Evolutionary conservation across 2,113 vertebrate species (phyloP).

Genomic region (Symphodus melops): DNA sequence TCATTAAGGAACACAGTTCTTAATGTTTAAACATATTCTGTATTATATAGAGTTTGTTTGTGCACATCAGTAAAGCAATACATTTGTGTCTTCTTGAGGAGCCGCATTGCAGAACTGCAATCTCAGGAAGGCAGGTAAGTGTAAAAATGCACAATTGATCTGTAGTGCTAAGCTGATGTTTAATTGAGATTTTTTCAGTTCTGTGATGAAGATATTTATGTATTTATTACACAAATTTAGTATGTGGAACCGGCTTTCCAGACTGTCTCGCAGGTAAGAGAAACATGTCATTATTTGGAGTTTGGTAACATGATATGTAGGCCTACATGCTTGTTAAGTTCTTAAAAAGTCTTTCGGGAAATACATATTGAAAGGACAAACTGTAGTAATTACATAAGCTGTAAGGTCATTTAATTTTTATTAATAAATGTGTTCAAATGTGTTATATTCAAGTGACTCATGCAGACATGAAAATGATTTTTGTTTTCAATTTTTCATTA

Average conservation of each 20-base stretch:
- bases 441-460: no score
- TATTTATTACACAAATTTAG: slow-evolving; percentile 38
- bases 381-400: no score
- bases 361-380: no score
- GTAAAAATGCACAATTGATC: neutral
- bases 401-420: no score
- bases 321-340: no score
- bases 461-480: no score
- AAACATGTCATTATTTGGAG: neutral
- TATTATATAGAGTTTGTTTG: no score
- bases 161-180: neutral
- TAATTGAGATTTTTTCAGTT: neutral
- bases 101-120: slow-evolving; percentile 70
- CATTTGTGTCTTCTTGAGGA: slow-evolving; percentile 36
- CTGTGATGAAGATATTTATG: neutral
- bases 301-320: no score
- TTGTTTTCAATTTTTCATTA: neutral
- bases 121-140: slow-evolving; percentile 59
- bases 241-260: slow-evolving; percentile 72
- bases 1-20: neutral
- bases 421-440: no score
- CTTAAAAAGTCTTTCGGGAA: no score
- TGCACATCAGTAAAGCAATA: neutral
- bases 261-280: slow-evolving; percentile 73
- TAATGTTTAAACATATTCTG: no score